Evolutionary conservation across 2,888 invertebrate species (phyloP), one percentile per base, ranked within the genome.

Genomic region (Eristalinus aeneus): DNA sequence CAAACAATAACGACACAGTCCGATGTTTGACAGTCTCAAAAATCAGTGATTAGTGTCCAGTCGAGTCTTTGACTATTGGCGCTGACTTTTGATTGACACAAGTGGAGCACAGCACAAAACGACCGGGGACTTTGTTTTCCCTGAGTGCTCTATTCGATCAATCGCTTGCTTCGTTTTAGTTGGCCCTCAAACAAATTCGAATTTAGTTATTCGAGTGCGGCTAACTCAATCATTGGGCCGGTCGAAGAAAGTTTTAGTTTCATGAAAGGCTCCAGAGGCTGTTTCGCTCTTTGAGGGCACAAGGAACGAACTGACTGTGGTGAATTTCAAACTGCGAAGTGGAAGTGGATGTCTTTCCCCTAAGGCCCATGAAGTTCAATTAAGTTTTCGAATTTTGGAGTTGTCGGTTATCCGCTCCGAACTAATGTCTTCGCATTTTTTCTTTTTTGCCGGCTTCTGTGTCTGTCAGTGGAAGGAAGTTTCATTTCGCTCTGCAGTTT

Each of bases 181-280:
- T 68, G 67, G 71, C 68, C 63, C 64, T 60, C 60, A 84, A 75
- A 75, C 80, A 84, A 84, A 84, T 84, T 81, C 81, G 81, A 85
- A 81, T 85, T 80, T 77, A 86, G 74, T 39, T 69, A 81, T 86
- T 86, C 82, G 69, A 86, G 81, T 86, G 85, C 73, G 73, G 54
- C 85, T 86, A 86, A 81, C 81, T 77, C 68, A 82, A 86, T 82
- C 82, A 77, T 69, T 77, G 61, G 46, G 8, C 46, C 16, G 46
- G 46, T 63, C 65, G 23, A 58, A 61, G 77, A 77, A 86, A 86
- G 82, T 86, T 86, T 74, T 73, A 86, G 77, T 77, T 81, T 73
- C 72, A 74, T 39, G 60, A 77, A 73, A 46, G 73, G 64, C 77
- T 74, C 86, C 16, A 71, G 53, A 72, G 73, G 73, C 73, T 36